Conservation (phyloP, 2,888 invertebrate species). For the Synanthedon formicaeformis region DNA sequence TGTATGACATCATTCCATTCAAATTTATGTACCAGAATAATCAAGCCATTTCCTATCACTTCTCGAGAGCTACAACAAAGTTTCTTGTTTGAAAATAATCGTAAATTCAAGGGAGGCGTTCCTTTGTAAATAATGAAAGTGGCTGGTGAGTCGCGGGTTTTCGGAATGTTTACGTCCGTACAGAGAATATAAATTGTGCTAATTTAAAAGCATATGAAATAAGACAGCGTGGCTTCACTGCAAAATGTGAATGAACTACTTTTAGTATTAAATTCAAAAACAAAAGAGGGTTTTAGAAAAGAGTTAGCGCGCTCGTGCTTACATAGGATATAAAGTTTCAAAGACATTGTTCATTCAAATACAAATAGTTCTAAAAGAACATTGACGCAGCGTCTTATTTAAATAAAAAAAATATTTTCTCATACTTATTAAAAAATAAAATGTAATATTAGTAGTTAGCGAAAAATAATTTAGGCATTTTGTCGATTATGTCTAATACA, state of each 20-base stretch:
- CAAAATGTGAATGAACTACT: neutral
- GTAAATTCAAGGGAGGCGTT: constrained; percentile 22
- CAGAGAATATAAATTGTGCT: constrained; percentile 39
- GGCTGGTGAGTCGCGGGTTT: constrained; percentile 23
- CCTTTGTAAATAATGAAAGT: constrained; percentile 38
- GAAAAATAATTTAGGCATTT: too few relatives aligned
- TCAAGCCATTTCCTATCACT: too few relatives aligned
- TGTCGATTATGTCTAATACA: too few relatives aligned
- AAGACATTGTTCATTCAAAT: neutral
- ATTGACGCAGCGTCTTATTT: too few relatives aligned
- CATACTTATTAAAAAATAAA: too few relatives aligned
- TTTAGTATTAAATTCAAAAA: neutral
- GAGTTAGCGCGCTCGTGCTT: too few relatives aligned
- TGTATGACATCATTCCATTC: too few relatives aligned
- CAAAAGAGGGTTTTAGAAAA: neutral
- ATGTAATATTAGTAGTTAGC: too few relatives aligned
- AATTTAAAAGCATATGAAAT: constrained; percentile 34
- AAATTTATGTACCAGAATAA: too few relatives aligned
- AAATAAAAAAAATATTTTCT: too few relatives aligned
- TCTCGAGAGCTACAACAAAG: neutral
- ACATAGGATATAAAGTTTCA: neutral
- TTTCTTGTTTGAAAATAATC: constrained; percentile 11
- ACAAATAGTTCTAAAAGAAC: neutral
- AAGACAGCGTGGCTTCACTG: constrained; percentile 4
- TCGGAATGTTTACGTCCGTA: constrained; percentile 26